phyloP scores from a whole-genome alignment of 30 jellyfish, hydroid and myxozoan genomes.

The Haliclystus octoradiatus region DNA sequence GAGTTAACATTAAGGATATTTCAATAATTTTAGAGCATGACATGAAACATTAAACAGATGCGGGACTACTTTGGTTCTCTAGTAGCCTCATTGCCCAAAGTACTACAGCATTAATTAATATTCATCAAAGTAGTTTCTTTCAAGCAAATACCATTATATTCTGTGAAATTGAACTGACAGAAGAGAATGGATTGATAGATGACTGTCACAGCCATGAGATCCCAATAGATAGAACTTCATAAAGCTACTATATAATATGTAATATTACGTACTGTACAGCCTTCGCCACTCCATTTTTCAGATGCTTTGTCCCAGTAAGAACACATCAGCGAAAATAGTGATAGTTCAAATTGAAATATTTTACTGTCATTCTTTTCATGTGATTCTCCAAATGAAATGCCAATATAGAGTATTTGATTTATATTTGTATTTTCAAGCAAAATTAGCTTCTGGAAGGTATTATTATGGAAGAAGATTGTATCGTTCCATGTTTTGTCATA shows the following conservation, averaged over 20 bases:
- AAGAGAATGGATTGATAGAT: background rate
- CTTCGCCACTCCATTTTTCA: constrained; percentile 43
- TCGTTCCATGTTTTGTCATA: no score
- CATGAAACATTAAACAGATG: background rate
- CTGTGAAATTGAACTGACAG: background rate
- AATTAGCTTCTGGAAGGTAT: no score
- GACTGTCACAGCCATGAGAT: background rate
- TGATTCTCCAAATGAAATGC: background rate
- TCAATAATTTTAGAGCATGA: no score
- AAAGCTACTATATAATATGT: no score
- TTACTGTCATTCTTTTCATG: background rate
- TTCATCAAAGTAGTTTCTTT: no score
- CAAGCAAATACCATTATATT: background rate
- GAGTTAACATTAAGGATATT: no score
- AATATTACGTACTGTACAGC: constrained; percentile 59
- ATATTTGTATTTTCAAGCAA: no score
- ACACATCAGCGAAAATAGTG: constrained; percentile 34
- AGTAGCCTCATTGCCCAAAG: background rate
- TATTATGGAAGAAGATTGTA: no score
- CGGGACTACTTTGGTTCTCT: background rate
- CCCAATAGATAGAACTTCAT: no score
- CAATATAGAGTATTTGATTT: constrained; percentile 1
- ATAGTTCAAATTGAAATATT: constrained; percentile 7
- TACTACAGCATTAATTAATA: background rate
- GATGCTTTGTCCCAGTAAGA: constrained; percentile 32